Percentiles rank a stretch among this genome's conserved stretches.
Evolutionary conservation across 1,140 invertebrate species (phyloP).

Genomic region (Apis cerana): DNA sequence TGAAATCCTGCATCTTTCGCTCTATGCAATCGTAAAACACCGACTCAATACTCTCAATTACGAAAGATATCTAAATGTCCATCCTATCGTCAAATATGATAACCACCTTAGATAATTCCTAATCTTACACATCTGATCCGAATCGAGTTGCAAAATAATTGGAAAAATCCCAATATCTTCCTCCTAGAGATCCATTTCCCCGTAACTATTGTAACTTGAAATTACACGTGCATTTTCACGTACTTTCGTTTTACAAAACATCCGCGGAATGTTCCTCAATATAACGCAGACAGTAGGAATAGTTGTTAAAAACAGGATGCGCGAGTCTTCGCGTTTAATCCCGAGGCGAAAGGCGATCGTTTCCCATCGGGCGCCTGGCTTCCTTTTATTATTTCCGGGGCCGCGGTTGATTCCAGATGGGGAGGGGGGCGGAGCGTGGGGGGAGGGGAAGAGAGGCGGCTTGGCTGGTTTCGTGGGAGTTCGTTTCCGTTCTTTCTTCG

Average conservation of each 20-base stretch:
- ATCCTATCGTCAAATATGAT: too few relatives aligned
- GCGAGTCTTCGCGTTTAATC: constrained; percentile 40
- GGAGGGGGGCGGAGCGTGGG: too few relatives aligned
- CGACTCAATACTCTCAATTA: too few relatives aligned
- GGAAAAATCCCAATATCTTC: too few relatives aligned
- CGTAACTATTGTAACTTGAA: neutral
- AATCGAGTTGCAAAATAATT: too few relatives aligned
- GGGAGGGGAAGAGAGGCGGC: neutral
- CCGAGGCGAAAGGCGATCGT: constrained; percentile 39
- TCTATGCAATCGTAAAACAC: neutral
- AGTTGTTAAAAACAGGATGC: constrained; percentile 4
- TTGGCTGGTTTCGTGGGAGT: constrained; percentile 54
- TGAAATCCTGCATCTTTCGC: neutral
- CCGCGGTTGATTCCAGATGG: constrained; percentile 42
- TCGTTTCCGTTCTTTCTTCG: constrained; percentile 67
- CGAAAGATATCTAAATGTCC: too few relatives aligned
- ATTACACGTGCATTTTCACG: neutral
- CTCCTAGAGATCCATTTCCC: neutral
- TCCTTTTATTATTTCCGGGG: constrained; percentile 41
- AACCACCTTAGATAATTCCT: too few relatives aligned
- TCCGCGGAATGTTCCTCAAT: neutral
- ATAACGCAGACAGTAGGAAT: constrained; percentile 1
- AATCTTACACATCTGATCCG: too few relatives aligned
- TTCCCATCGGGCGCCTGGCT: neutral
- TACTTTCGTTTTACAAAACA: neutral